A percentile compares a stretch with the other conserved stretches of the same genome.
Conservation (phyloP, 2,113 vertebrate genomes). For the cattle (Bos taurus) region DNA sequence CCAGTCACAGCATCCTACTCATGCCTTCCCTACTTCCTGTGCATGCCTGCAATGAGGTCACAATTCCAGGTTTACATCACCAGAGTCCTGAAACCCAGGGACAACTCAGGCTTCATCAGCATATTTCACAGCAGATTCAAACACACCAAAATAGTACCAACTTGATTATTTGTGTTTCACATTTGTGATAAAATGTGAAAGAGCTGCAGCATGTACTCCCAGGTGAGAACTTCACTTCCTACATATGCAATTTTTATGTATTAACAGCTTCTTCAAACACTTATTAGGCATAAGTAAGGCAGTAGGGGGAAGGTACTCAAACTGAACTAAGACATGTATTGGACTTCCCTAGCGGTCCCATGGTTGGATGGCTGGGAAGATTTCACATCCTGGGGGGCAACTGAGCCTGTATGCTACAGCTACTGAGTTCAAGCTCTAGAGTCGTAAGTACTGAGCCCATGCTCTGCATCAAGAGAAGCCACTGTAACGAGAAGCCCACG, state of each 20-base stretch:
- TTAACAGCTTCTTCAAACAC: not conserved
- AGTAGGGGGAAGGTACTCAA: not conserved
- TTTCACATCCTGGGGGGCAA: not conserved
- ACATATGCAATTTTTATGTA: not conserved
- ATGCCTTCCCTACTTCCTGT: not conserved
- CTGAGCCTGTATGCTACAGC: not conserved
- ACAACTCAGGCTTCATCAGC: slow-evolving; percentile 15
- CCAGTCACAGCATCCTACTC: not conserved
- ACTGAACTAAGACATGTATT: not conserved
- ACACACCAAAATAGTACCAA: not conserved
- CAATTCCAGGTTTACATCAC: slow-evolving; percentile 69
- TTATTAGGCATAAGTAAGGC: not conserved
- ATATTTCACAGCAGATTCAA: slow-evolving; percentile 26
- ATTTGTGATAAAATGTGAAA: not conserved
- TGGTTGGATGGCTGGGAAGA: not conserved
- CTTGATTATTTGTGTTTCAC: not conserved
- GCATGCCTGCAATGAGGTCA: slow-evolving; percentile 51
- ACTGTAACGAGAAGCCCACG: not conserved
- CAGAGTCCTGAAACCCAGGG: slow-evolving; percentile 22
- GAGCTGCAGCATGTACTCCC: not conserved
- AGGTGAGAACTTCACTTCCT: not conserved
- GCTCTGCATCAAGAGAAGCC: not conserved
- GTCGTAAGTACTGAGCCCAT: not conserved
- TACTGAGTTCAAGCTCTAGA: not conserved
- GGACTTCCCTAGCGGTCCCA: not conserved